These are phyloP conservation scores for Ginglymostoma cirratum DNA, from an alignment of 2,113 vertebrate species.

Conservation along the genomic window DNA sequence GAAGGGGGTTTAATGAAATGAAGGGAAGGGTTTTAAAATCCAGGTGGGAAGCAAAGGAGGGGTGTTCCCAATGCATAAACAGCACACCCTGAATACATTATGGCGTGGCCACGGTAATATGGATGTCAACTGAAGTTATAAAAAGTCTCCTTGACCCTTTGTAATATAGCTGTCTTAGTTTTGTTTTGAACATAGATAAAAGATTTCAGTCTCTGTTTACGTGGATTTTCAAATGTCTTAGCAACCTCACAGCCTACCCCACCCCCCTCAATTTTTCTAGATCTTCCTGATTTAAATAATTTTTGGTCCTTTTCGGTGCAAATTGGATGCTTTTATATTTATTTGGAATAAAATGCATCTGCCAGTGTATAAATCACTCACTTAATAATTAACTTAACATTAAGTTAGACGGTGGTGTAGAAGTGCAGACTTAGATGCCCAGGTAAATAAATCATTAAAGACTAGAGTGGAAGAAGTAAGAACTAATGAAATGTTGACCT, in stretches of 20 bases:
- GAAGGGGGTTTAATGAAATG: too few relatives aligned
- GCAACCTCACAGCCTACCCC: too few relatives aligned
- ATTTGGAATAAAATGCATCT: background rate
- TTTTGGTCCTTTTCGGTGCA: background rate
- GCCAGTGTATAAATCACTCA: background rate
- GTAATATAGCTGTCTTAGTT: background rate
- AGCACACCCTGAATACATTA: too few relatives aligned
- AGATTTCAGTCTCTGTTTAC: background rate
- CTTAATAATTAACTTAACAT: background rate
- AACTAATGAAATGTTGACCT: background rate
- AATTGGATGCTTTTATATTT: background rate
- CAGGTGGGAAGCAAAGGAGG: too few relatives aligned
- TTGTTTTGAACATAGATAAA: background rate
- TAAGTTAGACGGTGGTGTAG: background rate
- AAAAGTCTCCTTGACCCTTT: too few relatives aligned
- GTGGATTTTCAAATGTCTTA: background rate
- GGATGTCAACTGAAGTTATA: too few relatives aligned
- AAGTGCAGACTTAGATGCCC: background rate
- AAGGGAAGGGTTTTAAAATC: too few relatives aligned
- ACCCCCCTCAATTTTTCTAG: background rate
- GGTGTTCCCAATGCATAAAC: too few relatives aligned
- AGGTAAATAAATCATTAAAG: background rate
- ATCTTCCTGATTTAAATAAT: background rate
- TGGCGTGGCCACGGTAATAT: too few relatives aligned
- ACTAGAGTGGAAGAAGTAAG: background rate